Conservation (phyloP, 1,140 invertebrate genomes). For the Berghia stephanieae region DNA sequence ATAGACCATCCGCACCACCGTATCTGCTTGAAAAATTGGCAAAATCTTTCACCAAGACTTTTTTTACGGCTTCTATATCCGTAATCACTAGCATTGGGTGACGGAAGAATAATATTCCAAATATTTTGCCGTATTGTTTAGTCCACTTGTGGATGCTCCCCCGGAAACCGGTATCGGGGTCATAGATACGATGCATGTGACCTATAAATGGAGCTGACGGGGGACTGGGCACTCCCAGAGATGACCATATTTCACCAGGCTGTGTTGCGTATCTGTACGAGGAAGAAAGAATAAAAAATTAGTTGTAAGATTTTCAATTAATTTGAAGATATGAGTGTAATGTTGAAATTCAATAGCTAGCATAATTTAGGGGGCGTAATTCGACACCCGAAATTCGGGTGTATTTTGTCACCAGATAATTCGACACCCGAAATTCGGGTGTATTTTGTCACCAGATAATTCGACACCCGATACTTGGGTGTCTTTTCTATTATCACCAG, state of each 20-base stretch:
- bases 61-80: constrained; percentile 23
- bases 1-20: background rate
- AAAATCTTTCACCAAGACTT: constrained; percentile 35
- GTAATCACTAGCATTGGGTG: constrained; percentile 21
- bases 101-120: constrained; percentile 26
- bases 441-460: background rate
- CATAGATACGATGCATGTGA: constrained; percentile 22
- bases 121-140: constrained; percentile 16
- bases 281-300: background rate
- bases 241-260: background rate
- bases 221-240: constrained; percentile 22
- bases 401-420: background rate
- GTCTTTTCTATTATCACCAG: too few species aligned
- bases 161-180: background rate
- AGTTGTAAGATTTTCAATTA: background rate
- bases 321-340: background rate
- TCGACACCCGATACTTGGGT: background rate
- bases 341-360: background rate
- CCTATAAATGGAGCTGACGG: constrained; percentile 17
- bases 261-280: constrained; percentile 27
- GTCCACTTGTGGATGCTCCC: background rate
- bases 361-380: background rate
- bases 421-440: background rate
- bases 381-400: background rate
- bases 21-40: constrained; percentile 14